Percentiles rank a stretch among this genome's conserved stretches.
phyloP scores from a whole-genome alignment of 2,888 invertebrate species.

The Diarsia rubi region DNA sequence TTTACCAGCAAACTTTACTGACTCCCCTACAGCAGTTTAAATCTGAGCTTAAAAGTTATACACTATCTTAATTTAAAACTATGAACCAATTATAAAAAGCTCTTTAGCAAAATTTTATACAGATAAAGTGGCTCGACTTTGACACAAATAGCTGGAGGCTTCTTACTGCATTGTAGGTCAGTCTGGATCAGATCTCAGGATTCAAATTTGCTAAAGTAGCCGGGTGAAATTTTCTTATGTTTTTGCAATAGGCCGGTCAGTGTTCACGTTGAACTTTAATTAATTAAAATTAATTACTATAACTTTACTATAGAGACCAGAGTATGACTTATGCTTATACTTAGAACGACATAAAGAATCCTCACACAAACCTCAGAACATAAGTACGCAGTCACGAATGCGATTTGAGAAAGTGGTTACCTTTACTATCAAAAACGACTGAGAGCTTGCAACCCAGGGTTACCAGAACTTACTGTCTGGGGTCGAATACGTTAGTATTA shows the following conservation, averaged over 20 bases:
- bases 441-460: background rate
- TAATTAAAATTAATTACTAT: too few relatives aligned
- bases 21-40: background rate
- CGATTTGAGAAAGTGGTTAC: background rate
- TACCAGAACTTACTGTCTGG: background rate
- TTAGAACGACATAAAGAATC: background rate
- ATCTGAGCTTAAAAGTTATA: constrained; percentile 9
- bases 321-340: background rate
- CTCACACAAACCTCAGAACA: background rate
- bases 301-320: too few relatives aligned
- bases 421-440: background rate
- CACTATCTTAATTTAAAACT: constrained; percentile 27
- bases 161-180: constrained; percentile 4
- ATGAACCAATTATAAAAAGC: constrained; percentile 27
- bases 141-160: background rate
- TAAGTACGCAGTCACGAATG: background rate
- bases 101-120: constrained; percentile 14
- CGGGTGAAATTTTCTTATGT: too few relatives aligned
- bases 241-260: too few relatives aligned
- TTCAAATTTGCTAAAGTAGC: background rate
- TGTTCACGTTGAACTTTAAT: too few relatives aligned
- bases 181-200: background rate
- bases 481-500: background rate
- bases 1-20: constrained; percentile 11
- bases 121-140: constrained; percentile 6